Evolutionary conservation across 2,888 invertebrate species (phyloP), one percentile per base, ranked within the genome.

Genomic region (Eupithecia vulgata): DNA sequence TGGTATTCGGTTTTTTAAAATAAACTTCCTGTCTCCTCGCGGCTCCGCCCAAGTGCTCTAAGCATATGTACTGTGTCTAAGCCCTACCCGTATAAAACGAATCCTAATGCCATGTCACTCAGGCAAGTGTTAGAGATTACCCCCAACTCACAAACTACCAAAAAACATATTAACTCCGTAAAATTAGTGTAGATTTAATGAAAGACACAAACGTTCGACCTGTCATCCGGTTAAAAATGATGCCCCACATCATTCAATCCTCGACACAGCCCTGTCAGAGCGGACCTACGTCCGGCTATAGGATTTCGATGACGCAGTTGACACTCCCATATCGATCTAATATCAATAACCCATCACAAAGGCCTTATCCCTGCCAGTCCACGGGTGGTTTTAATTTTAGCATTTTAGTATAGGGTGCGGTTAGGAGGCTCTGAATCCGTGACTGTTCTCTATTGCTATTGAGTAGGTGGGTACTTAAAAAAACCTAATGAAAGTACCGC

Each of bases 301-400:
- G 52, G 68, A 59, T 52, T 70, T 89, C 88, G 90, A 91, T 91
- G 90, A 88, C 87, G 84, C 82, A 81, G 85, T 82, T 80, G 90
- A 85, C 90, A 86, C 90, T 83, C 89, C 90, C 87, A 88, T 87
- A 87, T 88, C 90, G 88, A 86, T 85, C 86, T 87, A 88, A 90
- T 91, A 92, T 93, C 92, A 92, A 93, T 94, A 93, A 92, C 91
- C 91, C 87, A 91, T 91, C 91, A 88, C 89, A 89, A 92, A 91
- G 90, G 90, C 87, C 88, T 88, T 88, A 85, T 84, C 81, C 83
- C 83, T 87, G 86, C 88, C 86, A 86, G 84, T 85, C 83, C 86
- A 85, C 89, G 90, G 82, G 83, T 82, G 81, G 85, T 92, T 93
- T 93, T 93, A 93, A 93, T 93, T 93, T 92, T 84, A 87, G 86